phyloP scores from a whole-genome alignment of 2,113 vertebrate genomes.

The Xenopus tropicalis region UCB_Xtro_10.0 CM004448.2:22595001-22595500 shows the following conservation, averaged over 20 bases:
- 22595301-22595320: constrained; percentile 2
- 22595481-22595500: too few relatives aligned
- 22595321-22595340: constrained; percentile 20
- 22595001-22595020: too few relatives aligned
- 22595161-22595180: constrained; percentile 12
- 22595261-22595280: constrained; percentile 27
- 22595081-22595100: too few relatives aligned
- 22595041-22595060: too few relatives aligned
- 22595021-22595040: too few relatives aligned
- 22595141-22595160: not conserved
- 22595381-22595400: not conserved
- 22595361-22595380: not conserved
- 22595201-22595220: constrained; percentile 6
- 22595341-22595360: constrained; percentile 8
- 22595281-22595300: constrained; percentile 17
- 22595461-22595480: too few relatives aligned
- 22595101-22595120: too few relatives aligned
- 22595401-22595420: too few relatives aligned
- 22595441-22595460: too few relatives aligned
- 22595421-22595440: too few relatives aligned
- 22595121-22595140: too few relatives aligned
- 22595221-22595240: constrained; percentile 1
- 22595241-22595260: constrained; percentile 9
- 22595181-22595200: constrained; percentile 13
- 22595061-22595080: too few relatives aligned